phyloP scores from a whole-genome alignment of 2,113 vertebrate species.

The Grus americana region DNA sequence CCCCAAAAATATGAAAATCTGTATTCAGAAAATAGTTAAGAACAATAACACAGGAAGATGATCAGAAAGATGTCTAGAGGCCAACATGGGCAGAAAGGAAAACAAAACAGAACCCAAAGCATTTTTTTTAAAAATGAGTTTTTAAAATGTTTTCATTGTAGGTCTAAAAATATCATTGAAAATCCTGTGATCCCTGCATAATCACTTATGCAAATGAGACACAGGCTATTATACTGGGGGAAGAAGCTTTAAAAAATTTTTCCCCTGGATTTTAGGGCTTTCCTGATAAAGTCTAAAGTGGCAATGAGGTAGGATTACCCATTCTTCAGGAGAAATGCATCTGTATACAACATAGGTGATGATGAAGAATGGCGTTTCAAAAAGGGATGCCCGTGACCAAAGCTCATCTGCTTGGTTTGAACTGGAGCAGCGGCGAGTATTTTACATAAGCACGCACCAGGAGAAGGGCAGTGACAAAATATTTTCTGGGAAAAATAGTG shows the following conservation, averaged over 20 bases:
- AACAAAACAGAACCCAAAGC: background rate
- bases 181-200: background rate
- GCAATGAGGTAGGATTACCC: background rate
- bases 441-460: background rate
- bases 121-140: background rate
- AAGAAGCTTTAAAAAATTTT: background rate
- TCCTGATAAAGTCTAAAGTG: background rate
- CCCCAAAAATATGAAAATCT: background rate
- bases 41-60: background rate
- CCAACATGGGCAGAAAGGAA: background rate
- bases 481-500: background rate
- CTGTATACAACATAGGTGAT: background rate
- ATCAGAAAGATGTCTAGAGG: background rate
- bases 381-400: background rate
- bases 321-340: background rate
- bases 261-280: background rate
- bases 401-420: background rate
- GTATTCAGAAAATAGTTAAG: background rate
- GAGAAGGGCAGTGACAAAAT: background rate
- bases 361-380: rapidly evolving
- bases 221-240: rapidly evolving
- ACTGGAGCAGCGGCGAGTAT: background rate
- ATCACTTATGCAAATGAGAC: background rate
- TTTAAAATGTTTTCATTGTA: background rate
- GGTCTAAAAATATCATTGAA: background rate